Percentiles rank a stretch among this genome's conserved stretches.
Conservation (phyloP, 1,140 invertebrate genomes). For the Plodia interpunctella region DNA sequence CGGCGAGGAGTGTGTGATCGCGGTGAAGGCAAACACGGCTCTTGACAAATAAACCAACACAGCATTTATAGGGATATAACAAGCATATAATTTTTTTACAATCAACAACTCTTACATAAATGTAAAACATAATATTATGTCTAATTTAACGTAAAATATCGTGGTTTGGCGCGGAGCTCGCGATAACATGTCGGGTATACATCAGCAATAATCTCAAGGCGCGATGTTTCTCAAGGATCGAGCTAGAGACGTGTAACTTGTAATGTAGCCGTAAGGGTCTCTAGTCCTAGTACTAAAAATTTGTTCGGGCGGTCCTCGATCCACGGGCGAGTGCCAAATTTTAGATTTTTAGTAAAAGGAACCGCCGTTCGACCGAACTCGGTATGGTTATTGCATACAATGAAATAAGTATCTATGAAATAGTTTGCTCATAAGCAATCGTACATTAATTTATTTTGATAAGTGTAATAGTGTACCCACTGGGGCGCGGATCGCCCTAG, state of each 20-base stretch:
- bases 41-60: constrained; percentile 89
- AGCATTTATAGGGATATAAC: constrained; percentile 73
- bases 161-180: constrained; percentile 41
- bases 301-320: not conserved
- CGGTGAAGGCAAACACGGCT: constrained; percentile 95
- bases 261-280: constrained; percentile 10
- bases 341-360: constrained; percentile 11
- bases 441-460: constrained; percentile 19
- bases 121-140: constrained; percentile 77
- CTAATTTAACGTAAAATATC: constrained; percentile 74
- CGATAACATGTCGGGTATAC: constrained; percentile 9
- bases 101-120: constrained; percentile 76
- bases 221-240: constrained; percentile 8
- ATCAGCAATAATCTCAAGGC: constrained; percentile 9
- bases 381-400: constrained; percentile 11
- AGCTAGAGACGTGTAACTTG: constrained; percentile 18
- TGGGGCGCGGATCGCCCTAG: no score
- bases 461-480: constrained; percentile 15
- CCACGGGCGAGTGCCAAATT: not conserved
- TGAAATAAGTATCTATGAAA: constrained; percentile 19
- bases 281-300: constrained; percentile 22
- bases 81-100: constrained; percentile 74
- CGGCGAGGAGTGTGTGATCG: constrained; percentile 95
- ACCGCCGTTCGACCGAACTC: constrained; percentile 8
- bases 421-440: constrained; percentile 12